Base-by-base conservation (phyloP, 2,888 invertebrate genomes). In the Stegophylla sp. region DNA sequence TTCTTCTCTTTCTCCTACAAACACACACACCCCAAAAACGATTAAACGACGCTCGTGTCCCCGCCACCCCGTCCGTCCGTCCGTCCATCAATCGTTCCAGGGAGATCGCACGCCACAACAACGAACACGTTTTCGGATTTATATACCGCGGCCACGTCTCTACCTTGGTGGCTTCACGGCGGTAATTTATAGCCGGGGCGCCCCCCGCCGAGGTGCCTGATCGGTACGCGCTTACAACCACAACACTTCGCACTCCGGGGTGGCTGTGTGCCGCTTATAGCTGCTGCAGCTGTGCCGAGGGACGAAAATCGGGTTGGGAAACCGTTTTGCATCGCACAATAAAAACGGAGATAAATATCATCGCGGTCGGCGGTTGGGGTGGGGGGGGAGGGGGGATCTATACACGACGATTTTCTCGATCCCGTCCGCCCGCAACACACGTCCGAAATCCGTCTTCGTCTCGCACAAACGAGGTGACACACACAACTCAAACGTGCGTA, bases 161-260 rank as follows among this genome's bases (percentile, higher is more conserved):
- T 77, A 77, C 77, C 77, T 77, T 59, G 77, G 77, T 77, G 77
- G 77, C 67, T 67, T 67, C 56, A 26, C 23, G 48, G 67, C 76
- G 56, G 67, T 77, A 77, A 77, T 77, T 77, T 77, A 77, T 77
- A 67, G 77, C 77, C 56, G 59, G 7, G 63, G 56, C 77, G 59
- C 77, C 77, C 77, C 77, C 77, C 77, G 67, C 45, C 56, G 77
- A 17, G 77, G 41, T 61, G 61, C 56, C 53, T 26, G 56, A 7
- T 34, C 45, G 45, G 20, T 20, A 5, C 13, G 17, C 13, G 17
- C 17, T 17, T 12, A 53, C 53, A 23, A 5, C 34, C 56, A 23
- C 23, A 23, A 20, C 43, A 3, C 43, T 17, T 9, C 28, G n/a
- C n/a, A n/a, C n/a, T n/a, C n/a, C n/a, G n/a, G n/a, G n/a, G n/a